Evolutionary conservation across 1,140 invertebrate species (phyloP), one percentile per base, ranked within the genome.

Genomic region (Drosophila prosaltans): DNA sequence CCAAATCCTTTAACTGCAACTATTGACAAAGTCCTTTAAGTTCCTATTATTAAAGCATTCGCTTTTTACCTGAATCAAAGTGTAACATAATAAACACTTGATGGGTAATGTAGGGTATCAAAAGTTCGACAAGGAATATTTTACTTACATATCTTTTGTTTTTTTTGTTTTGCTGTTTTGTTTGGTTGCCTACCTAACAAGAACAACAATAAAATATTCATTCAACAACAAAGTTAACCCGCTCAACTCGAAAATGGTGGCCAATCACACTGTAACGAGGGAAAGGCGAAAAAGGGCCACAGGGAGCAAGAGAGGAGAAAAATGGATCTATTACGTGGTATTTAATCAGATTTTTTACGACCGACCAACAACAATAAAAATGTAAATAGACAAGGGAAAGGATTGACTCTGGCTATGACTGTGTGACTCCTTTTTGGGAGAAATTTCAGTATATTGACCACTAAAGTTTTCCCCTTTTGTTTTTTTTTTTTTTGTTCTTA

Each of bases 281-380:
- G 24, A 40, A 39, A 28, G 32, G 45, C 45, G 2, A 10, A 51
- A 51, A n/a, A 51, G 21, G 36, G 9, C 21, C 21, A 41, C 30
- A 58, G 4, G 3, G 2, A 10, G 24, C 26, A 7, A 51, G 45
- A 26, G 9, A 7, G 2, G 40, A 8, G 32, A 8, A 11, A 36
- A 55, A 59, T 72, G 84, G 77, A 84, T 88, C 84, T 88, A 88
- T 88, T 88, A 88, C 84, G 84, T 88, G 84, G 84, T 90, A 90
- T 89, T 89, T 89, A 89, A 89, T 89, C 84, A 84, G 84, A 84
- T 79, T 89, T 88, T 89, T 89, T 89, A 89, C 84, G 84, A 89
- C 39, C 84, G 78, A 59, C 76, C 67, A 74, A 43, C 41, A 64
- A 90, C 78, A 89, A 89, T 84, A 89, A 84, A 84, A 90, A 89